These are phyloP conservation scores for Meda fulgida DNA, from an alignment of 2,797 vertebrate species.

Conservation along the genomic window DNA sequence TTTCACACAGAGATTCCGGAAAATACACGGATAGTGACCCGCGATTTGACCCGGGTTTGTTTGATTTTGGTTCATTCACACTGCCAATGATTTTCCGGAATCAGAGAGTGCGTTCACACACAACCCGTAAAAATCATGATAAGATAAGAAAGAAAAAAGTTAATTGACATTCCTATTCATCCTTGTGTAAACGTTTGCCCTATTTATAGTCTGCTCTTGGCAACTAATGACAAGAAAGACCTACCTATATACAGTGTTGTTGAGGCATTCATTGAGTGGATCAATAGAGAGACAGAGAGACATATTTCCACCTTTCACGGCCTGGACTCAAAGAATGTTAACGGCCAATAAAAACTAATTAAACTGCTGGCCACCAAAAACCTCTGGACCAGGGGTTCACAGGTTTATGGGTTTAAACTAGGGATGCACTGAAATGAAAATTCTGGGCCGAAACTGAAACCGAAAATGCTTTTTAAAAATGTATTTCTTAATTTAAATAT, in stretches of 20 bases:
- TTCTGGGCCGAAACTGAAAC: background rate
- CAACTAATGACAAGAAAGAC: conserved; percentile 5
- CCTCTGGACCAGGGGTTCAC: background rate
- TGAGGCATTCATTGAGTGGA: background rate
- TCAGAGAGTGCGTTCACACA: too few species aligned
- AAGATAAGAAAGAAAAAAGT: background rate
- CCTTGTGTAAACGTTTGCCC: background rate
- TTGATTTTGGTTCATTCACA: too few species aligned
- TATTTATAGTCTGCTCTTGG: conserved; percentile 11
- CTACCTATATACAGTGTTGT: background rate
- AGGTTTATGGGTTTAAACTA: background rate
- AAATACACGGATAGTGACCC: too few species aligned
- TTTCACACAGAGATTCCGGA: too few species aligned
- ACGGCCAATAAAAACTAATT: background rate
- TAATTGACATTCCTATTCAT: conserved; percentile 4
- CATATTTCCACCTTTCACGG: background rate
- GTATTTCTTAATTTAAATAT: too few species aligned
- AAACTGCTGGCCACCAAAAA: background rate
- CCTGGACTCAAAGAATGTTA: conserved; percentile 5
- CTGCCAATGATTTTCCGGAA: too few species aligned
- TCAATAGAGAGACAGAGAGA: conserved; percentile 31
- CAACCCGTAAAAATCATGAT: too few species aligned
- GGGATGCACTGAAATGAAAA: background rate
- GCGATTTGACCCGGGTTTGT: too few species aligned
- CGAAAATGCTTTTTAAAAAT: too few species aligned